A percentile compares a stretch with the other conserved stretches of the same genome.
Conservation (phyloP, 2,888 invertebrate genomes). For the Gastrophysa polygoni region DNA sequence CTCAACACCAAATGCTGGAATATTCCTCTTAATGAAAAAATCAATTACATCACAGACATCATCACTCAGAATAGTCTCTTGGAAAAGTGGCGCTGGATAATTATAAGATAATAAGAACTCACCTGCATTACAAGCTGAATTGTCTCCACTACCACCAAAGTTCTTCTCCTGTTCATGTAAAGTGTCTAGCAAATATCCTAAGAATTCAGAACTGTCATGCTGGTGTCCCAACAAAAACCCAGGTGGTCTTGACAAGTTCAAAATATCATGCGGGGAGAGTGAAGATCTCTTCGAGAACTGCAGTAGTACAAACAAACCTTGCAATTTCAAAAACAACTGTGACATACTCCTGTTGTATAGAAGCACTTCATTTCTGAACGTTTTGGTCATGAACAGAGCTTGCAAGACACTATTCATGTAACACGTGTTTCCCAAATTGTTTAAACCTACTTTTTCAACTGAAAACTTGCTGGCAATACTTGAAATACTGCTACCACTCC, state of each 20-base stretch:
- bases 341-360: slow-evolving; percentile 62
- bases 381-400: slow-evolving; percentile 80
- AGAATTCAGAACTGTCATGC: slow-evolving; percentile 88
- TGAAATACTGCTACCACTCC: slow-evolving; percentile 51
- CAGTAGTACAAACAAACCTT: slow-evolving; percentile 75
- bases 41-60: no score
- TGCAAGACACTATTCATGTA: slow-evolving; percentile 90
- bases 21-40: no score
- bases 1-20: no score
- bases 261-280: slow-evolving; percentile 74
- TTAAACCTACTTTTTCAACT: slow-evolving; percentile 71
- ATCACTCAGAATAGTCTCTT: no score
- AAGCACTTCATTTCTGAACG: slow-evolving; percentile 74
- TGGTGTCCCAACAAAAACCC: slow-evolving; percentile 80
- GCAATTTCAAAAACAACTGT: slow-evolving; percentile 68
- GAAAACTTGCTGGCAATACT: slow-evolving; percentile 42
- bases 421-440: slow-evolving; percentile 86
- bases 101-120: slow-evolving; percentile 19
- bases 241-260: slow-evolving; percentile 73
- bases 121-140: slow-evolving; percentile 34
- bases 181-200: slow-evolving; percentile 74
- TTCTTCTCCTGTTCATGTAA: slow-evolving; percentile 74
- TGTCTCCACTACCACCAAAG: slow-evolving; percentile 7
- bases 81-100: no score
- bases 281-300: slow-evolving; percentile 70